phyloP scores from a whole-genome alignment of 2,888 invertebrate genomes.

The Hirtodrosophila cameraria region DNA sequence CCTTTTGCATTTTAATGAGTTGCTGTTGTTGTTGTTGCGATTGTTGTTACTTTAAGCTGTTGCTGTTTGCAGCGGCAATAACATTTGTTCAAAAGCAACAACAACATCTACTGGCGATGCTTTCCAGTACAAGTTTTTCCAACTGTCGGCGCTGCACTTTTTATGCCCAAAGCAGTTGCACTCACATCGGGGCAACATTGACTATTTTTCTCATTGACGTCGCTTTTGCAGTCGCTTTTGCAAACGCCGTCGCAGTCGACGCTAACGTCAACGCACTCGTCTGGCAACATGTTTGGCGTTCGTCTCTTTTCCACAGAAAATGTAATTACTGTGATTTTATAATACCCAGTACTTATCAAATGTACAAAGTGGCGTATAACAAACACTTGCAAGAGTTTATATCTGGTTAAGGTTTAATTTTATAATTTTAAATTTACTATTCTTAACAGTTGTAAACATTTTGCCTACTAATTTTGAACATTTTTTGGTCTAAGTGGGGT shows the following conservation, averaged over 20 bases:
- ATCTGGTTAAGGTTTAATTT: too few relatives aligned
- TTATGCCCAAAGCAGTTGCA: slow-evolving; percentile 68
- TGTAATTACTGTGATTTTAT: slow-evolving; percentile 63
- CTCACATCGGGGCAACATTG: slow-evolving; percentile 31
- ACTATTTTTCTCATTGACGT: too few relatives aligned
- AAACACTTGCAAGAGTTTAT: too few relatives aligned
- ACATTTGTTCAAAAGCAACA: slow-evolving; percentile 60
- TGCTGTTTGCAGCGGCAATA: slow-evolving; percentile 43
- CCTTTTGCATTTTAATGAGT: slow-evolving; percentile 82
- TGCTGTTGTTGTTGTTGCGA: slow-evolving; percentile 27
- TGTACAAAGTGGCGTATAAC: neutral
- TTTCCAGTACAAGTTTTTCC: slow-evolving; percentile 68
- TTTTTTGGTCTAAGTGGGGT: too few relatives aligned
- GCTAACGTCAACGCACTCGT: slow-evolving; percentile 55
- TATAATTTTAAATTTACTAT: too few relatives aligned
- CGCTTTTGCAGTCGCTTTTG: slow-evolving; percentile 22
- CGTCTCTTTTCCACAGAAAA: slow-evolving; percentile 64
- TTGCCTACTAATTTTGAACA: too few relatives aligned
- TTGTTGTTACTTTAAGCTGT: slow-evolving; percentile 3
- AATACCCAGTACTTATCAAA: slow-evolving; percentile 28
- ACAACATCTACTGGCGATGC: slow-evolving; percentile 27
- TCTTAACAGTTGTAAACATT: too few relatives aligned
- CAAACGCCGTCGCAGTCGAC: slow-evolving; percentile 1
- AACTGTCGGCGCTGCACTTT: slow-evolving; percentile 61
- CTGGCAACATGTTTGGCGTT: slow-evolving; percentile 66